Conservation (phyloP, 2,113 vertebrate species). For the Chaetodon trifascialis region DNA sequence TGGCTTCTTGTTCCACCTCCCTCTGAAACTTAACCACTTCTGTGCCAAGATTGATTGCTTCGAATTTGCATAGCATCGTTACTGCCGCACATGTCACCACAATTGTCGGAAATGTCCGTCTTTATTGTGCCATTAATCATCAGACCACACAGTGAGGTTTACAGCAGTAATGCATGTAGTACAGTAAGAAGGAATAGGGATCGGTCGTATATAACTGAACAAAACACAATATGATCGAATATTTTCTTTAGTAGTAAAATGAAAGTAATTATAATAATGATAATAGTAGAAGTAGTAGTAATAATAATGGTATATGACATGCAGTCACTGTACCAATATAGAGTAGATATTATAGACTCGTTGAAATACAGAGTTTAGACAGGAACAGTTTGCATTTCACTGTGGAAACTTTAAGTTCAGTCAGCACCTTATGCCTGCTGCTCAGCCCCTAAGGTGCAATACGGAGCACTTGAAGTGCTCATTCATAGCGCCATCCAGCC, state of each 20-base stretch:
- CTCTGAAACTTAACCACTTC: constrained; percentile 86
- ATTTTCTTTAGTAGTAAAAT: not conserved
- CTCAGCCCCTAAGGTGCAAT: not conserved
- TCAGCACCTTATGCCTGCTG: not conserved
- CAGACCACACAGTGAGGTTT: constrained; percentile 64
- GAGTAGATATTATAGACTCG: not conserved
- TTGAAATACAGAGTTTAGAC: not conserved
- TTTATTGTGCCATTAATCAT: constrained; percentile 78
- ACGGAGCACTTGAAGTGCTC: constrained; percentile 2
- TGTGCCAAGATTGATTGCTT: constrained; percentile 85
- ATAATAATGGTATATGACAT: not conserved
- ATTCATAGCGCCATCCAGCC: not conserved
- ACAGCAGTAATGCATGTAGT: not conserved
- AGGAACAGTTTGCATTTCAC: not conserved
- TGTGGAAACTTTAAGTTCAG: not conserved
- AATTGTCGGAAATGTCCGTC: constrained; percentile 75
- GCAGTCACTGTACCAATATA: not conserved
- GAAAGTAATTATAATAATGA: not conserved
- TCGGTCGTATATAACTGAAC: not conserved
- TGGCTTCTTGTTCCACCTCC: constrained; percentile 82
- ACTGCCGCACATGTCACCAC: constrained; percentile 82
- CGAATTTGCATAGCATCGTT: constrained; percentile 81
- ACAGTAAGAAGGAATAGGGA: not conserved
- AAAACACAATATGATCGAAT: not conserved
- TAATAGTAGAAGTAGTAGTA: too few relatives aligned